phyloP scores from a whole-genome alignment of 2,888 invertebrate genomes.

The Caenorhabditis drosophilae region DNA sequence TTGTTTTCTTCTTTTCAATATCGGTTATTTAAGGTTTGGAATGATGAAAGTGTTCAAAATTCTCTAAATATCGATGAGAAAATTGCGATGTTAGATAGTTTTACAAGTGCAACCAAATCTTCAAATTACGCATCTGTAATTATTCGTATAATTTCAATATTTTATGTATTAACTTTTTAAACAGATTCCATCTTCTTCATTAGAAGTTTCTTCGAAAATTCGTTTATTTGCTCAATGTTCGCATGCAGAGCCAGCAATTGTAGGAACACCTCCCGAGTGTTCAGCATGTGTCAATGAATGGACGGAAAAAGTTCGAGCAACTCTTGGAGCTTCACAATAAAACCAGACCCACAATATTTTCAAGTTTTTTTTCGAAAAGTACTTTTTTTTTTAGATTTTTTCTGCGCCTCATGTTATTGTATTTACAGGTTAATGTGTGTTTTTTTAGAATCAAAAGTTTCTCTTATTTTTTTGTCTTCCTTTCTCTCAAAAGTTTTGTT shows the following conservation, averaged over 20 bases:
- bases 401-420: too few relatives aligned
- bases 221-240: conserved; percentile 47
- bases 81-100: conserved; percentile 41
- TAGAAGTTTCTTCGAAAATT: conserved; percentile 30
- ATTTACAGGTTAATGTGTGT: not conserved
- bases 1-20: conserved; percentile 1
- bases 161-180: not conserved
- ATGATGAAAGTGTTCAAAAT: conserved; percentile 30
- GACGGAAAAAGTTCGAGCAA: conserved; percentile 42
- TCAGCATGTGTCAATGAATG: conserved; percentile 44
- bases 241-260: conserved; percentile 43
- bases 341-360: not conserved
- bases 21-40: conserved; percentile 41
- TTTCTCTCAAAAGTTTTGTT: not conserved
- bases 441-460: not conserved
- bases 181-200: conserved; percentile 36
- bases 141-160: not conserved
- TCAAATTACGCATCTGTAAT: conserved; percentile 24
- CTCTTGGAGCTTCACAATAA: conserved; percentile 23
- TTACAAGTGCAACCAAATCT: conserved; percentile 32
- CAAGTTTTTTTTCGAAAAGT: too few relatives aligned
- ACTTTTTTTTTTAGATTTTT: too few relatives aligned
- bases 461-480: not conserved
- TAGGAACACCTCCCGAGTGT: conserved; percentile 36
- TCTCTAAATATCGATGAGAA: conserved; percentile 40